Conservation (phyloP, 1,140 invertebrate species). For the Macrostomum lignano region DNA sequence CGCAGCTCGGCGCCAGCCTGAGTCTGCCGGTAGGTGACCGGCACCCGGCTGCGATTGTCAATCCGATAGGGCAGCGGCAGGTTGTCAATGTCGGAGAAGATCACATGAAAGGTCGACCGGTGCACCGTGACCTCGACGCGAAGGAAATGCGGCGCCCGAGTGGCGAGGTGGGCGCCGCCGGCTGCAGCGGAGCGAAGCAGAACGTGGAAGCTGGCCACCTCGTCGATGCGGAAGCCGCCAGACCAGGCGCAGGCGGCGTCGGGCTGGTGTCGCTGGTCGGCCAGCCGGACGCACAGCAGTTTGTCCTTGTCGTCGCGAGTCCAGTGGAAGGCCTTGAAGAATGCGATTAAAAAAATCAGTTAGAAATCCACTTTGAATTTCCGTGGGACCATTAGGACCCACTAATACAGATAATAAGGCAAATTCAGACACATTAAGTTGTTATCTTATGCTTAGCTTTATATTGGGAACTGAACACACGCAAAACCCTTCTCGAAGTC, state of each 20-base stretch:
- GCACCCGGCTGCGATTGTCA: constrained; percentile 38
- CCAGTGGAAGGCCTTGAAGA: constrained; percentile 77
- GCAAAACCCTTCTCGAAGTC: too few relatives aligned
- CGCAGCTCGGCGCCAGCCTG: constrained; percentile 7
- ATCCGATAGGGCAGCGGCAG: constrained; percentile 76
- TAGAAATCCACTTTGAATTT: too few relatives aligned
- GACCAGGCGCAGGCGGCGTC: constrained; percentile 36
- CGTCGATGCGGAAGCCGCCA: constrained; percentile 63
- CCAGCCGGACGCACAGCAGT: constrained; percentile 49
- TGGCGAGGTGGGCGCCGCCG: background rate
- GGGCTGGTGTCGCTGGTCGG: constrained; percentile 17
- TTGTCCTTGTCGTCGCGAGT: constrained; percentile 56
- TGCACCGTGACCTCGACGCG: constrained; percentile 61
- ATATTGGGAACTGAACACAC: too few relatives aligned
- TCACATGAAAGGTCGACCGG: constrained; percentile 59
- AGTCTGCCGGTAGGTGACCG: constrained; percentile 13
- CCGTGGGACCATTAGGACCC: too few relatives aligned
- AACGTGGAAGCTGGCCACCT: constrained; percentile 55
- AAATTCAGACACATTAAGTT: too few relatives aligned
- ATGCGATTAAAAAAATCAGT: too few relatives aligned
- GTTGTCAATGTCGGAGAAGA: constrained; percentile 61
- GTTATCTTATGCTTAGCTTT: too few relatives aligned
- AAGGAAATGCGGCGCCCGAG: constrained; percentile 34
- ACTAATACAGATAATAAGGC: too few relatives aligned
- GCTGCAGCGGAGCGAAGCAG: constrained; percentile 39